Evolutionary conservation across 2,113 vertebrate genomes (phyloP), one percentile per base, ranked within the genome.

Genomic region (Menidia beryllina): DNA sequence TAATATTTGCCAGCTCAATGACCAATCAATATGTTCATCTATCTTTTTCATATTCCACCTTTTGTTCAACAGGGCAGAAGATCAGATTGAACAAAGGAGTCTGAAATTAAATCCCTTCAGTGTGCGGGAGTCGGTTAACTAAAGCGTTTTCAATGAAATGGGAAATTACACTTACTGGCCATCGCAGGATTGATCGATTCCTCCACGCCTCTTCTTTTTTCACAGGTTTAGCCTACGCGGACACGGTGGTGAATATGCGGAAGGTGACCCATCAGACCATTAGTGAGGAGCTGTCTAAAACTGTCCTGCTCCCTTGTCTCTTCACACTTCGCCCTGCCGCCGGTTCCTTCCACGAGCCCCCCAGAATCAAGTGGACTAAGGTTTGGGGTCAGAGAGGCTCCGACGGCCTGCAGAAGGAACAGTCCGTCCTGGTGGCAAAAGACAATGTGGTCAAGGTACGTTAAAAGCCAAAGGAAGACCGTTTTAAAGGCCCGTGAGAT

Each of bases 361-460:
- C 97, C 1, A 94, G 97, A 11, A 90, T 99, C 91, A 99, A 98
- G 84, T 99, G 97, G 97, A 97, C 95, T 85, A 97, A 96, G 64
- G 94, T 98, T 48, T 96, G 94, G 92, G 94, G 96, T 0, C 95
- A 95, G 2, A 72, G 77, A 0, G 92, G 93, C 23, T 88, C 89
- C 0, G 93, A 93, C 0, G 96, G 96, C 6, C 92, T 92, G 48
- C 89, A 95, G 84, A 93, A 95, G 82, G 96, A 97, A 12, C 54
- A 93, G 79, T 93, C 96, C 0, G 93, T 99, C 55, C 90, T 98
- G 61, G 97, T 99, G 81, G 97, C 97, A 87, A 97, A 96, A 93
- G 96, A 96, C 79, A 96, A 95, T 1, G 94, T 93, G 24, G 94
- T 98, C 60, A 96, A 97, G 91, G 95, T 92, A 57, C 4, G 21